These are phyloP conservation scores for Garrulus glandarius DNA, from an alignment of 2,797 vertebrate genomes.

Conservation along the genomic window DNA sequence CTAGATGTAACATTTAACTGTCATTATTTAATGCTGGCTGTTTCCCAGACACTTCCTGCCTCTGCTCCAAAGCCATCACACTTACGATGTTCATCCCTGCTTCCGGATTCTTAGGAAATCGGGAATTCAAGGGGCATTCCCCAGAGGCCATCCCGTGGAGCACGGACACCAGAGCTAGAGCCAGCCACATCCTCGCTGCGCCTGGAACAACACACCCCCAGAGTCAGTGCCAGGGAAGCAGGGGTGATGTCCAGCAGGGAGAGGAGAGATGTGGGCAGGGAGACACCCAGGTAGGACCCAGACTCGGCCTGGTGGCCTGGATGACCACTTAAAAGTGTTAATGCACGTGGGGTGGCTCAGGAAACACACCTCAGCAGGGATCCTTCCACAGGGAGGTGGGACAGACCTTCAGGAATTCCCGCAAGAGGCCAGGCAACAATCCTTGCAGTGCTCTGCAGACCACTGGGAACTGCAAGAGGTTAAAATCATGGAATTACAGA, in stretches of 20 bases:
- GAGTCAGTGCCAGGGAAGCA: not conserved
- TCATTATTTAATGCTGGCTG: not conserved
- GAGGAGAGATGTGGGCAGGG: not conserved
- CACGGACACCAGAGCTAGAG: not conserved
- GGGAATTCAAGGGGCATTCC: not conserved
- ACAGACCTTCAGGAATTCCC: not conserved
- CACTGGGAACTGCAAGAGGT: not conserved
- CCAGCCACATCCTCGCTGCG: not conserved
- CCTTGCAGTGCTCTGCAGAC: not conserved
- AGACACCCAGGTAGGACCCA: not conserved
- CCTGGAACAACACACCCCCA: not conserved
- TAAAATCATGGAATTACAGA: not conserved
- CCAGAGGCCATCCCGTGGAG: not conserved
- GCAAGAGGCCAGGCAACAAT: not conserved
- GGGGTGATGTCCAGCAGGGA: not conserved
- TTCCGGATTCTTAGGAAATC: not conserved
- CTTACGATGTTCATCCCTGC: not conserved
- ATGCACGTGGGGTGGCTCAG: not conserved
- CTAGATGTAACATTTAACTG: no score
- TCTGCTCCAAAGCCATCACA: fast-evolving
- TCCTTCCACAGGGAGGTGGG: not conserved
- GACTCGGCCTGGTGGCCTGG: not conserved
- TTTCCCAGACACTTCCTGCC: not conserved
- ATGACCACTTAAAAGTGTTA: fast-evolving
- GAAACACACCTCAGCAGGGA: not conserved